Evolutionary conservation across 2,113 vertebrate species (phyloP).

Genomic region (Telmatochromis brichardi): DNA sequence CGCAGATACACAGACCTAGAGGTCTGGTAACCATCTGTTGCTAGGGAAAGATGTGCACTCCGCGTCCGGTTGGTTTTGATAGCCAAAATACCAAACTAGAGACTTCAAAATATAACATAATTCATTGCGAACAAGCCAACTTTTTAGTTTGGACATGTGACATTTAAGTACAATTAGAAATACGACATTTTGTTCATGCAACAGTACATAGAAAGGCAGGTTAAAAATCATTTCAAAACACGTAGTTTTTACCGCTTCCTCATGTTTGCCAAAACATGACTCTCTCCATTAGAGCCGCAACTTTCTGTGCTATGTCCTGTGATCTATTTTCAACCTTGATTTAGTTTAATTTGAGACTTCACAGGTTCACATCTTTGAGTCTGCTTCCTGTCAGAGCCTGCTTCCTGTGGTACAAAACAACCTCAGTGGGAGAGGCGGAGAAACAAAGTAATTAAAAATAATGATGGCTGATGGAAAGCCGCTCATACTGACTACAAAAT

Average conservation of each 20-base stretch:
- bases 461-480: constrained; percentile 26
- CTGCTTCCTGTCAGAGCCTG: constrained; percentile 17
- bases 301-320: not conserved
- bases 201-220: not conserved
- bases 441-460: constrained; percentile 43
- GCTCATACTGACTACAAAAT: not conserved
- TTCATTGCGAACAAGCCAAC: not conserved
- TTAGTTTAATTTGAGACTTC: constrained; percentile 26
- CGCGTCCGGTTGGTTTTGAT: not conserved
- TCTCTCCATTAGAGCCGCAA: not conserved
- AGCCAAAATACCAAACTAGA: not conserved
- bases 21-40: not conserved
- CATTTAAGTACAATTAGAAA: not conserved
- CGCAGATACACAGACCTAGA: not conserved
- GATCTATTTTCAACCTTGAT: constrained; percentile 11
- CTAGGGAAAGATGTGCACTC: not conserved
- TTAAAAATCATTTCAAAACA: not conserved
- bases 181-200: not conserved
- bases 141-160: not conserved
- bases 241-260: not conserved
- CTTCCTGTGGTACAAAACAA: constrained; percentile 9
- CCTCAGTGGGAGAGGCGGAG: not conserved
- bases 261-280: not conserved
- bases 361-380: constrained; percentile 16
- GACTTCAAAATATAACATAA: not conserved